Conservation (phyloP, 2,888 invertebrate species). For the Biston stratarius region DNA sequence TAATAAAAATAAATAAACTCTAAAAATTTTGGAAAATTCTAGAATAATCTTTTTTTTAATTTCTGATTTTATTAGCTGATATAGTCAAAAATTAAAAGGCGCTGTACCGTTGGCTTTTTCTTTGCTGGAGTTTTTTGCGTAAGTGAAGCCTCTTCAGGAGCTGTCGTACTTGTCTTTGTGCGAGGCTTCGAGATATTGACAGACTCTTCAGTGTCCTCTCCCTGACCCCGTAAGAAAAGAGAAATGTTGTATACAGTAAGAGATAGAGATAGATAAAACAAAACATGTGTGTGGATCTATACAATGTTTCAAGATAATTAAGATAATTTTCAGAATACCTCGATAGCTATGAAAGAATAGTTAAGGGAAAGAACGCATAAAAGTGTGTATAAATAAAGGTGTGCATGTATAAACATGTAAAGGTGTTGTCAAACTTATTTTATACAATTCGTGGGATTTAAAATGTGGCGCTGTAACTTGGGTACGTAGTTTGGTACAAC, state of each 20-base stretch:
- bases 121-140: constrained; percentile 83
- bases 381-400: constrained; percentile 1
- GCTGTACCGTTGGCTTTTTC: constrained; percentile 82
- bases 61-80: constrained; percentile 57
- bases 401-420: constrained; percentile 9
- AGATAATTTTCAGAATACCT: constrained; percentile 32
- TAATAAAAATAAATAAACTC: constrained; percentile 40
- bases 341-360: constrained; percentile 7
- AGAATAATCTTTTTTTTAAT: background rate
- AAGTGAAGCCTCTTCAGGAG: constrained; percentile 81
- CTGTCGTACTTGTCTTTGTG: constrained; percentile 82
- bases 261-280: constrained; percentile 43
- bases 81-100: constrained; percentile 63
- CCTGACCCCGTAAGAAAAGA: constrained; percentile 71
- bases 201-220: constrained; percentile 82
- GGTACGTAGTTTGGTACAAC: constrained; percentile 16
- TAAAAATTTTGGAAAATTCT: background rate
- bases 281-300: constrained; percentile 28
- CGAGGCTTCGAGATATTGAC: constrained; percentile 80
- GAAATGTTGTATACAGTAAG: constrained; percentile 49
- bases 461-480: constrained; percentile 13
- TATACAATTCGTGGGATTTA: constrained; percentile 11
- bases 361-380: background rate
- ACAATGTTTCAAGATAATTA: constrained; percentile 15
- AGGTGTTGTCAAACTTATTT: constrained; percentile 8